A percentile compares a stretch with the other conserved stretches of the same genome.
Conservation (phyloP, 2,113 vertebrate species). For the Penelope pileata region DNA sequence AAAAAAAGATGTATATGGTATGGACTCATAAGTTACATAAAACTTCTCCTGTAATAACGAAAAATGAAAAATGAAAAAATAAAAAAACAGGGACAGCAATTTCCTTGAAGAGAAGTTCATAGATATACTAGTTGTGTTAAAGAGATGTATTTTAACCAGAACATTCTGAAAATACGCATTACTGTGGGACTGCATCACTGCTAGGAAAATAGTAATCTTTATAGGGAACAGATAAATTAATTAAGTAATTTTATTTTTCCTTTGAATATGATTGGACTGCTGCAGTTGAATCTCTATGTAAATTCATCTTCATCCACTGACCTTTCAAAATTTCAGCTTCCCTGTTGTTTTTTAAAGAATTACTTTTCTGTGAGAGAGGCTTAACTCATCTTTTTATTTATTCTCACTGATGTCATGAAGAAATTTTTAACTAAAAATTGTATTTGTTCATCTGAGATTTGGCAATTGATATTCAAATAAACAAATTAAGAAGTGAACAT, state of each 20-base stretch:
- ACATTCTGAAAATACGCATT: neutral
- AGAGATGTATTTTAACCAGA: neutral
- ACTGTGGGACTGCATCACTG: neutral
- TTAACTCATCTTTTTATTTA: neutral
- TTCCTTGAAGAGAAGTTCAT: neutral
- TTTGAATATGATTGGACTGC: neutral
- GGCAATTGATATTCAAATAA: neutral
- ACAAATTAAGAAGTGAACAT: neutral
- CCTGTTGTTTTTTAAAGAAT: neutral
- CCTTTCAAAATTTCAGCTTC: neutral
- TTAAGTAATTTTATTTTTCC: neutral
- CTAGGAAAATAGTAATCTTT: neutral
- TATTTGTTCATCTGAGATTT: neutral
- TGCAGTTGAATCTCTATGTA: neutral
- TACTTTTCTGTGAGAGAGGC: accelerated
- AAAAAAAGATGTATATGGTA: accelerated
- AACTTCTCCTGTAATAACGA: neutral
- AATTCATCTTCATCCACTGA: neutral
- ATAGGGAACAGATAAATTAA: neutral
- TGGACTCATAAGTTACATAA: neutral
- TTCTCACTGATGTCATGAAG: neutral
- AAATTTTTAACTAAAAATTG: neutral
- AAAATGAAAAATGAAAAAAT: neutral
- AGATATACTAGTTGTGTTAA: neutral
- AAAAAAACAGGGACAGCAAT: accelerated